Evolutionary conservation across 2,888 invertebrate species (phyloP).

Genomic region (Geophilus truncorum): DNA sequence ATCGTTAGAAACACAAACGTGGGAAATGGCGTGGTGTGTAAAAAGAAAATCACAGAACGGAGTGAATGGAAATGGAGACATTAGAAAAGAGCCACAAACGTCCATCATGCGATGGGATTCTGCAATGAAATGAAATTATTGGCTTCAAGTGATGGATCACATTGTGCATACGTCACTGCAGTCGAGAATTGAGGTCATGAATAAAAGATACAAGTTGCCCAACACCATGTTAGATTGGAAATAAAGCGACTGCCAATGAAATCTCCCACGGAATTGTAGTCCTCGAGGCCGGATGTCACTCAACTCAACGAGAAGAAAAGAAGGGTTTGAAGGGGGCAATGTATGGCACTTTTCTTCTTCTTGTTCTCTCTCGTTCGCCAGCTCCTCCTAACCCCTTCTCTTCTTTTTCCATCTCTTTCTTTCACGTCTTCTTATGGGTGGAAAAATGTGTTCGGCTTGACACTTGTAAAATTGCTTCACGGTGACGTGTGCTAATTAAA

Average conservation of each 20-base stretch:
- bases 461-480: background rate
- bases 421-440: background rate
- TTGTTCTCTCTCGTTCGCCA: background rate
- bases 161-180: conserved; percentile 1
- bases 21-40: background rate
- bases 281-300: background rate
- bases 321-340: background rate
- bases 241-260: conserved; percentile 16
- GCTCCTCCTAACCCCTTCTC: too few relatives aligned
- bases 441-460: background rate
- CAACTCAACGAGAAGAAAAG: background rate
- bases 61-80: background rate
- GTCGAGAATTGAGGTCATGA: background rate
- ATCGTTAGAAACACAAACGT: background rate
- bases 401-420: background rate
- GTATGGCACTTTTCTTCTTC: background rate
- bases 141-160: background rate
- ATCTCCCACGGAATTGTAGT: background rate
- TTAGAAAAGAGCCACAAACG: background rate
- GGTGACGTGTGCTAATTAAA: background rate
- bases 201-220: background rate
- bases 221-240: background rate
- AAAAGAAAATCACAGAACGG: background rate
- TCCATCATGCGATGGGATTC: background rate
- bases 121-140: background rate